Conservation (phyloP, 2,888 invertebrate genomes). For the Cantharis flavilabris region DNA sequence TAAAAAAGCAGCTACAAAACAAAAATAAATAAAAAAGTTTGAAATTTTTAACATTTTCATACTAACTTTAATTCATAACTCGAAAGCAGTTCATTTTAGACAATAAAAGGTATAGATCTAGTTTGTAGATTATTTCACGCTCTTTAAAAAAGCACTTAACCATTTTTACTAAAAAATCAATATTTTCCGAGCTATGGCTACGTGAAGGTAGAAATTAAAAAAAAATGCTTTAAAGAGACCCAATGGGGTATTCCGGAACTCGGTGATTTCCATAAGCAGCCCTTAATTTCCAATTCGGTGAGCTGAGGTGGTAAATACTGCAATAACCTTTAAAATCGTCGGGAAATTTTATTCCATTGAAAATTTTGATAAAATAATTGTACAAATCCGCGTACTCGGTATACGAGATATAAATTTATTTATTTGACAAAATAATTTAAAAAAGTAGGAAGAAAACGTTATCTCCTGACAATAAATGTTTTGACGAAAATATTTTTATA, state of each 20-base stretch:
- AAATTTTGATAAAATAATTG: neutral
- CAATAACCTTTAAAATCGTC: neutral
- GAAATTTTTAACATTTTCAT: no score
- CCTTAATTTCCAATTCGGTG: neutral
- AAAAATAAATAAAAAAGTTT: no score
- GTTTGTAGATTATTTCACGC: no score
- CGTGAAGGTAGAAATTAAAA: no score
- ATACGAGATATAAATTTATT: neutral
- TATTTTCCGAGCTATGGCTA: no score
- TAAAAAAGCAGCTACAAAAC: no score
- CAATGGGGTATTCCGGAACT: neutral
- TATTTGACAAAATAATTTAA: neutral
- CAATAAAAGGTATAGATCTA: no score
- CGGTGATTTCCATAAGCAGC: neutral
- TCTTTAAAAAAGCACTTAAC: no score
- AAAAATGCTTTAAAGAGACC: no score
- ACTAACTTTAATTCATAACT: no score
- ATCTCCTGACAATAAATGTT: neutral
- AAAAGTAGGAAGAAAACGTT: neutral
- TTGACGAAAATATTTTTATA: conserved; percentile 7
- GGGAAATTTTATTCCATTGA: neutral
- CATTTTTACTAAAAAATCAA: no score
- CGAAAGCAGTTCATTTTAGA: no score
- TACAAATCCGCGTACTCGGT: neutral
- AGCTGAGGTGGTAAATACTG: neutral